A percentile compares a stretch with the other conserved stretches of the same genome.
Evolutionary conservation across 2,113 vertebrate genomes (phyloP).

Genomic region (Acanthisitta chloris): DNA sequence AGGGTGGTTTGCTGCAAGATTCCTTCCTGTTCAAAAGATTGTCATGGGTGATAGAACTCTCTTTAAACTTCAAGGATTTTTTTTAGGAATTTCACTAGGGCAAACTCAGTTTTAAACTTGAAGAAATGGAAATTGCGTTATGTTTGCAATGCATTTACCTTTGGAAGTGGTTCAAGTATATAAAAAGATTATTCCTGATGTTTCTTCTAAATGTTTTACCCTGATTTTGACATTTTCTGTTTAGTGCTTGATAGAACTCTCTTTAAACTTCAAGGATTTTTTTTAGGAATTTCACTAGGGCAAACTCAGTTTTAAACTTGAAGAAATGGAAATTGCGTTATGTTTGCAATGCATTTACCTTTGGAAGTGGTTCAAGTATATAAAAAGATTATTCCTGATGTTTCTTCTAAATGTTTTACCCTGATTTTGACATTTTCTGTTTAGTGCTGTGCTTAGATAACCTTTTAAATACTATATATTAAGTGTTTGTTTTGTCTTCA

Average conservation of each 20-base stretch:
- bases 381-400: not conserved
- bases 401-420: not conserved
- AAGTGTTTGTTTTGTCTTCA: not conserved
- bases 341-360: not conserved
- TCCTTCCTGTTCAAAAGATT: not conserved
- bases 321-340: not conserved
- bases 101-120: not conserved
- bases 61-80: not conserved
- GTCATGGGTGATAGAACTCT: not conserved
- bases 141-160: not conserved
- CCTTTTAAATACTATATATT: not conserved
- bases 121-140: not conserved
- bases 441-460: no score
- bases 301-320: not conserved
- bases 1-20: not conserved
- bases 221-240: not conserved
- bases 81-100: not conserved
- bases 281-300: not conserved
- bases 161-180: not conserved
- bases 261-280: not conserved
- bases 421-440: not conserved
- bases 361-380: not conserved
- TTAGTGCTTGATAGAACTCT: not conserved
- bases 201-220: not conserved
- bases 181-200: not conserved